Evolutionary conservation across 1,140 invertebrate species (phyloP), one percentile per base, ranked within the genome.

Genomic region (Brachionus sp.): DNA sequence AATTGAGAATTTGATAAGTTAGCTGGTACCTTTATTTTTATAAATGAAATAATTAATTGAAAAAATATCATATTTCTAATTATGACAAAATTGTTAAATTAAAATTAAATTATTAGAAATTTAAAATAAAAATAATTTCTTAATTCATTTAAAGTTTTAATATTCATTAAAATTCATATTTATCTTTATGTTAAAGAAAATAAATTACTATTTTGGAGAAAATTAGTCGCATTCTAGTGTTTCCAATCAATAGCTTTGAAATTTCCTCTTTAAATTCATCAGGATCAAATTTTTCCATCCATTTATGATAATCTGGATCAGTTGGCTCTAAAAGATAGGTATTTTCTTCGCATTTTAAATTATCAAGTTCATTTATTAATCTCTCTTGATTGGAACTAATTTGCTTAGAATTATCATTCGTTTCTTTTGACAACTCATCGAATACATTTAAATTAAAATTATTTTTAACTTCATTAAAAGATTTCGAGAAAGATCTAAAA

Each of bases 201-300:
- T 29, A 75, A 75, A 33, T 46, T 75, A 75, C 70, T 25, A 46
- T 29, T 75, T 75, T 39, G 2, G 70, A 75, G 23, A 50, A 75
- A 12, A 75, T 25, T 3, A 75, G 12, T 25, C 70, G 16, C 39
- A 75, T 75, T 9, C 19, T 13, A 75, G 16, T 46, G 46, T 75
- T 46, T 75, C 44, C 70, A 50, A 75, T 75, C 46, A 75, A 29
- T 6, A 75, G 25, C 25, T 75, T 44, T 46, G 70, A 75, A 46
- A 75, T 75, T 25, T 42, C 19, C 7, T 42, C 16, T 29, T 75
- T 75, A 33, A 25, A 75, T 12, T 75, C 44, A 46, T 75, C 70
- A 13, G 39, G 19, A 25, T 75, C 29, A n/a, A 75, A 75, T 4
- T 3, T 46, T 44, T 44, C 6, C 19, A 35, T 25, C 70, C 70